Base-by-base conservation (phyloP, 2,797 vertebrate genomes). In the Dendrocincla tyrannina region DNA sequence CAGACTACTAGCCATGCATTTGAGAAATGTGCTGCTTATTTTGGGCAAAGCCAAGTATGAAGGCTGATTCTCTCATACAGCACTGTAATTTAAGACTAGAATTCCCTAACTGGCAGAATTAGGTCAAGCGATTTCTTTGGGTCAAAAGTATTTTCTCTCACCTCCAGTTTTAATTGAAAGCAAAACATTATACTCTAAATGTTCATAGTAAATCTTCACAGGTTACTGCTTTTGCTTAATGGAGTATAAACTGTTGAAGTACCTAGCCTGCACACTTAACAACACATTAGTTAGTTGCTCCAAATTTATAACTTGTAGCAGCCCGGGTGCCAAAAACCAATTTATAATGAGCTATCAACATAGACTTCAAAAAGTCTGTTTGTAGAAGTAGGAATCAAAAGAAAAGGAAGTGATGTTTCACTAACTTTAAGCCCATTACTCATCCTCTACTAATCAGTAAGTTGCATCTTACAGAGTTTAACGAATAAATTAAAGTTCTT, bases 151-250 rank as follows among this genome's bases (percentile, higher is more conserved):
- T 74, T 86, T 80, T 69, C 78, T 62, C 94, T 49, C 24, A 33
- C 32, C 55, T 92, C 50, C 32, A 70, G 89, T 93, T 96, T 88
- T 85, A 95, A 80, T 4, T 91, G 67, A 88, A 97, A 93, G 23
- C 39, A 96, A 95, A 97, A 91, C 24, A 73, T 44, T 58, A 28
- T 47, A 85, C 63, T 91, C 76, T 88, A 96, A 96, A 95, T 41
- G 72, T 47, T 84, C 66, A 72, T 4, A 89, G 82, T 80, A 95
- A 94, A 75, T 83, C 75, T 93, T 93, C 76, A 78, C 76, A 84
- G 68, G 83, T 94, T 97, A 94, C 78, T 94, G 66, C 86, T 91
- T 88, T 75, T 82, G 66, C 70, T 96, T 96, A 96, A 97, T 70
- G 82, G 88, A 96, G 66, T 92, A 96, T 50, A 68, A 96, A 87